Evolutionary conservation across 2,113 vertebrate genomes (phyloP).

Genomic region (Agapornis roseicollis): DNA sequence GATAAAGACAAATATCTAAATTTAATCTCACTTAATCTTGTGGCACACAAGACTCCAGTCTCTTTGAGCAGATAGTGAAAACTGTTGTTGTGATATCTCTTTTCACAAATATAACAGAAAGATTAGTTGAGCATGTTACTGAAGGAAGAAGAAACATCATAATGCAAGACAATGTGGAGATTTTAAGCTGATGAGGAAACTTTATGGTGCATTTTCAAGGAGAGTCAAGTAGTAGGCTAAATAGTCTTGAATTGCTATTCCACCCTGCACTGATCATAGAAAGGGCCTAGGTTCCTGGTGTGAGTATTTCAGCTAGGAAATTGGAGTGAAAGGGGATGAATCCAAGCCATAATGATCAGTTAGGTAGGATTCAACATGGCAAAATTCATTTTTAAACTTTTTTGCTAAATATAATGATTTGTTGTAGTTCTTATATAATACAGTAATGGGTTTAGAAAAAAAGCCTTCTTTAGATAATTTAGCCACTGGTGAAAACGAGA

Average conservation of each 20-base stretch:
- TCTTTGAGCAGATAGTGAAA: not conserved
- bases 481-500: not conserved
- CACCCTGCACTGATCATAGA: not conserved
- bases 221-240: not conserved
- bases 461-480: not conserved
- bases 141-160: not conserved
- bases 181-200: not conserved
- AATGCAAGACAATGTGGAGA: not conserved
- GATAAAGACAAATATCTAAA: not conserved
- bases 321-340: not conserved
- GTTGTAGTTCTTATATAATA: not conserved
- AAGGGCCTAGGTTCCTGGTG: fast-evolving
- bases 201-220: not conserved
- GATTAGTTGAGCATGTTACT: not conserved
- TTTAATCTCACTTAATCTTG: not conserved
- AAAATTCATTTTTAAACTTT: not conserved
- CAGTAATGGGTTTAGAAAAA: not conserved
- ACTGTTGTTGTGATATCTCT: not conserved
- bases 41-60: not conserved
- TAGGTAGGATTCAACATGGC: not conserved
- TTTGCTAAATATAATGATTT: not conserved
- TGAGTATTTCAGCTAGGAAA: not conserved
- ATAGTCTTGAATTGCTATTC: not conserved
- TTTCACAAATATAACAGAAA: not conserved
- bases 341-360: not conserved